These are phyloP conservation scores for Pristionchus maxplancki DNA, from an alignment of 2,888 invertebrate species.

Conservation along the genomic window DNA sequence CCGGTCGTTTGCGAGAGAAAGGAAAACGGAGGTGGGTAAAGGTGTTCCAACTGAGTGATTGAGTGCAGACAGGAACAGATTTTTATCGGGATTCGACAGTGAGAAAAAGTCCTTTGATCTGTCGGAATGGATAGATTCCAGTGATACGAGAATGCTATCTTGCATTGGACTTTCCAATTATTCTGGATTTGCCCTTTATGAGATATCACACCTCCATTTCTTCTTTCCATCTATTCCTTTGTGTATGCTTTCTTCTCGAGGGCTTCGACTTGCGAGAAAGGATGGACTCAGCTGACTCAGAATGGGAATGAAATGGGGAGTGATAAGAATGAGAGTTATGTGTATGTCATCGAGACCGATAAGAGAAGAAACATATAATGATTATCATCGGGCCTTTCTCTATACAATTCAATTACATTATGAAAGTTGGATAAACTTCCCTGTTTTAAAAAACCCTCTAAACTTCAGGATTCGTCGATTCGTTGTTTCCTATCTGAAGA, in stretches of 20 bases:
- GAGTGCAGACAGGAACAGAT: conserved; percentile 8
- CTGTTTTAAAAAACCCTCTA: too few relatives aligned
- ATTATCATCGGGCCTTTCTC: too few relatives aligned
- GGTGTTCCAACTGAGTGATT: conserved; percentile 14
- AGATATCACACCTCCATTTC: not conserved
- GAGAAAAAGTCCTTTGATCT: not conserved
- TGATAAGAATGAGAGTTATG: not conserved
- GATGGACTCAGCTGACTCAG: not conserved
- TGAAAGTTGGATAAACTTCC: too few relatives aligned
- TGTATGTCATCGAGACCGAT: not conserved
- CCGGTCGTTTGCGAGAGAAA: conserved; percentile 28
- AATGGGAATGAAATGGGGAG: conserved; percentile 3
- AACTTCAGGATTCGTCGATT: too few relatives aligned
- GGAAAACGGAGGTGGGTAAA: conserved; percentile 34
- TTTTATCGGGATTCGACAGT: not conserved
- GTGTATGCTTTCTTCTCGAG: not conserved
- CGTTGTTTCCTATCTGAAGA: too few relatives aligned
- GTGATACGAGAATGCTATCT: not conserved
- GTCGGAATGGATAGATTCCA: not conserved
- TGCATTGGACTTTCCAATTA: not conserved
- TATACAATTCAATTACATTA: too few relatives aligned
- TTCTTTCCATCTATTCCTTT: not conserved
- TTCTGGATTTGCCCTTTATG: not conserved
- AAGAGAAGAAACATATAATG: not conserved
- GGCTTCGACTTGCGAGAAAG: not conserved